Conservation (phyloP, 92 coral and sea anemone genomes). For the Siderastrea siderea region DNA sequence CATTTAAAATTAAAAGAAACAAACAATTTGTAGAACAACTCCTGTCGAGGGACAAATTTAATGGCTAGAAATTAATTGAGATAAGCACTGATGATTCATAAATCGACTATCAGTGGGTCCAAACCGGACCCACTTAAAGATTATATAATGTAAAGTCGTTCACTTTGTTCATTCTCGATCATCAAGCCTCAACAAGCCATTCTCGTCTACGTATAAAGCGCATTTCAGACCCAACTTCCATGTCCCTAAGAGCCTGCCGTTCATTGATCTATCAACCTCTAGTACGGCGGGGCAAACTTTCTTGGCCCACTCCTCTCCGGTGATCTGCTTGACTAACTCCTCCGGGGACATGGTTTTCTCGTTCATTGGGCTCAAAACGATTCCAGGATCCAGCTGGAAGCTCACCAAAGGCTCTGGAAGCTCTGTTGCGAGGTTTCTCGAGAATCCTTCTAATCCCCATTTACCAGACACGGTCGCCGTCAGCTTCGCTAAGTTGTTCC, state of each 20-base stretch:
- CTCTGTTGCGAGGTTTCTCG: conserved; percentile 49
- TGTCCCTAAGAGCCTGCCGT: conserved; percentile 27
- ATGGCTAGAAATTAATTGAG: no score
- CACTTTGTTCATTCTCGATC: background rate
- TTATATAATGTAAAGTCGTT: background rate
- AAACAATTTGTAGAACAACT: no score
- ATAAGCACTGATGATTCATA: no score
- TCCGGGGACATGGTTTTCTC: conserved; percentile 35
- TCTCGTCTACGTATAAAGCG: background rate
- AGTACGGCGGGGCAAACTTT: conserved; percentile 54
- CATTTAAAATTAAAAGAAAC: no score
- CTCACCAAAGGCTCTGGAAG: conserved; percentile 48
- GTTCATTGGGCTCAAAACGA: conserved; percentile 40
- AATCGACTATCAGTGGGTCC: no score
- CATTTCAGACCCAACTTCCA: background rate
- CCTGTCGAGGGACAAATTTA: no score
- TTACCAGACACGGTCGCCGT: conserved; percentile 35
- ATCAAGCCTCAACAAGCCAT: background rate
- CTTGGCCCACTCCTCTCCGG: conserved; percentile 52
- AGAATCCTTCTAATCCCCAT: conserved; percentile 61
- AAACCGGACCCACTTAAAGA: no score
- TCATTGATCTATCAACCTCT: conserved; percentile 42
- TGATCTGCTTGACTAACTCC: conserved; percentile 39
- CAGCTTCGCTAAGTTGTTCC: conserved; percentile 37
- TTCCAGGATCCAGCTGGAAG: conserved; percentile 54